Base-by-base conservation (phyloP, 92 coral and sea anemone species). In the Porites lobata region DNA sequence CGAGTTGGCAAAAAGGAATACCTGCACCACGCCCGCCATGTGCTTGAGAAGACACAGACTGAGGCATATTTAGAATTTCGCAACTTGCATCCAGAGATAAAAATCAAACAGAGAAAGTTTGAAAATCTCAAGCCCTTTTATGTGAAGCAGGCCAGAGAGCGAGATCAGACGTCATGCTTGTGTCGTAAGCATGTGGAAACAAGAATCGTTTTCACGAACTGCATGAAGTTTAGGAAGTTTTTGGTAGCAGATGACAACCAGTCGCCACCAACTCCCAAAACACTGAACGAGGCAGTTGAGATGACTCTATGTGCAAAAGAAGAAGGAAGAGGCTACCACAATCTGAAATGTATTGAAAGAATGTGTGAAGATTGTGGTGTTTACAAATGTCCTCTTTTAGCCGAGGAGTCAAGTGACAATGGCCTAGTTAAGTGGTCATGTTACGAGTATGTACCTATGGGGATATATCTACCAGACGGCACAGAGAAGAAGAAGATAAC, bases 301-400 rank as follows among this genome's bases (percentile, higher is more conserved):
- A 54, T 72, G 75, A 87, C 90, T 14, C 66, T 79, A 11, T 79
- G 90, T 59, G 75, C 73, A 9, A 79, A 87, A 52, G 64, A 79
- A 57, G 76, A 79, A 7, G 57, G 80, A 3, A 62, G 10, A 18
- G 19, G 9, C 8, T 79, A 5, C 72, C 90, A 87, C 67, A 14
- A 11, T 9, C 19, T 79, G 21, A 47, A 70, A 17, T 79, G 85
- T 38, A 4, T 79, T 32, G 85, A 78, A 38, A 24, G 81, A 53
- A 24, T 22, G 59, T 87, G 90, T 50, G 43, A 15, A 6, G 32
- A 56, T 14, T 87, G 90, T 87, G 84, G 61, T 10, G 61, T 56
- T 56, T 1, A 56, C 11, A 56, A 56, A 56, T 56, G 0, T 56
- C 13, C 11, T 10, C 61, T 56, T 10, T 14, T 10, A 10, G 4